Conservation (phyloP, 1,140 invertebrate genomes). For the Hylaeus anthracinus region DNA sequence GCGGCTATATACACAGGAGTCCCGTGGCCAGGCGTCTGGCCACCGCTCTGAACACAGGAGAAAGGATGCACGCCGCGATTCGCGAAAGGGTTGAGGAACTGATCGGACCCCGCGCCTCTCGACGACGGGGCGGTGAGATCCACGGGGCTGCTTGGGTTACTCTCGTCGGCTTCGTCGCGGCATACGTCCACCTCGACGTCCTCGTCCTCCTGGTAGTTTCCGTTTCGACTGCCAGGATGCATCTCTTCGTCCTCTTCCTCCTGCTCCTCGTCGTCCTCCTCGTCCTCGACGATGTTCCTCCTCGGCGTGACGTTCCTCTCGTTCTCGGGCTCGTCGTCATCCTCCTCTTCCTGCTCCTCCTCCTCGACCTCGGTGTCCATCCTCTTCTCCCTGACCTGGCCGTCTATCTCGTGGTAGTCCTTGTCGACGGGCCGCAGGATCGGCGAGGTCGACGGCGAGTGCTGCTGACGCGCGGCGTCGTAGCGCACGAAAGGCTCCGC, state of each 20-base stretch:
- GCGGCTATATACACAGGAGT: conserved; percentile 61
- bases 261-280: conserved; percentile 65
- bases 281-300: conserved; percentile 48
- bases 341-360: conserved; percentile 60
- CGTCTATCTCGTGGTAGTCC: conserved; percentile 55
- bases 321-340: conserved; percentile 49
- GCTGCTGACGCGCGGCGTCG: conserved; percentile 67
- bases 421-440: conserved; percentile 56
- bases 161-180: conserved; percentile 68
- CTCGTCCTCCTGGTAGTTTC: conserved; percentile 70
- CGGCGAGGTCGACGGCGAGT: conserved; percentile 52
- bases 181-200: conserved; percentile 78
- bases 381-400: conserved; percentile 53
- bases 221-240: conserved; percentile 60
- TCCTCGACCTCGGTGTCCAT: conserved; percentile 70
- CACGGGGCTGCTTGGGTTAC: conserved; percentile 78
- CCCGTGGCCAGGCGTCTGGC: conserved; percentile 49
- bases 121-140: conserved; percentile 76
- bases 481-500: conserved; percentile 72
- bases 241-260: conserved; percentile 70
- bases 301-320: conserved; percentile 19
- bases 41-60: conserved; percentile 69
- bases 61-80: conserved; percentile 68
- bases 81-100: conserved; percentile 70
- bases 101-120: conserved; percentile 63